Evolutionary conservation across 2,888 invertebrate species (phyloP), one percentile per base, ranked within the genome.

Genomic region (Pteria penguin): DNA sequence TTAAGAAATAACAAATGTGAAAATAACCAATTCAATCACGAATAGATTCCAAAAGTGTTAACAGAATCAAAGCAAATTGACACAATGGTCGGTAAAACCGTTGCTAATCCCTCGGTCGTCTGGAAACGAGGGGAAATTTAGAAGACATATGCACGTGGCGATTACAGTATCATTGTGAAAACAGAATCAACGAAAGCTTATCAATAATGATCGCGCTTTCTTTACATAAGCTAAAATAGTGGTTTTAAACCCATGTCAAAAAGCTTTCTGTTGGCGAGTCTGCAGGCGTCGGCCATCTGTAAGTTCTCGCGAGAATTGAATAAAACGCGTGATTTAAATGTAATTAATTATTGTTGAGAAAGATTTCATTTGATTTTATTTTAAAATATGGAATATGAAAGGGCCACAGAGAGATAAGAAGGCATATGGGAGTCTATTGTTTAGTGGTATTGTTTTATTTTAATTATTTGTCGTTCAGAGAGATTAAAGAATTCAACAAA

Each of bases 21-120:
- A 70, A 45, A 27, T 61, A n/a, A 70, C 45, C 26, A 70, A 61
- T 29, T 31, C 18, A 26, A 29, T 29, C 24, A 27, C n/a, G 27
- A 36, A 61, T 8, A 55, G 27, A 68, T 68, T 57, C 57, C 68
- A 55, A 57, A 63, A 68, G 68, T 57, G 68, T 68, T 22, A 57
- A 4, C 4, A n/a, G 57, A 68, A 68, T 55, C 32, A 68, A 68
- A 57, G 57, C 68, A 24, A 57, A 68, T 68, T 55, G 68, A 57
- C 68, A 68, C 45, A 36, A 8, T 8, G 45, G 45, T 14, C 18
- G 11, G 45, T 18, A 8, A 18, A 14, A 18, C 18, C 45, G 45
- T 45, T 14, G 45, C 18, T 45, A 14, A 14, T 45, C 8, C 45
- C 45, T 14, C 18, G 18, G 45, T 45, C 18, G 45, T 45, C 18